A percentile compares a stretch with the other conserved stretches of the same genome.
phyloP scores from a whole-genome alignment of 2,888 invertebrate species.

The Eulithis testata region DNA sequence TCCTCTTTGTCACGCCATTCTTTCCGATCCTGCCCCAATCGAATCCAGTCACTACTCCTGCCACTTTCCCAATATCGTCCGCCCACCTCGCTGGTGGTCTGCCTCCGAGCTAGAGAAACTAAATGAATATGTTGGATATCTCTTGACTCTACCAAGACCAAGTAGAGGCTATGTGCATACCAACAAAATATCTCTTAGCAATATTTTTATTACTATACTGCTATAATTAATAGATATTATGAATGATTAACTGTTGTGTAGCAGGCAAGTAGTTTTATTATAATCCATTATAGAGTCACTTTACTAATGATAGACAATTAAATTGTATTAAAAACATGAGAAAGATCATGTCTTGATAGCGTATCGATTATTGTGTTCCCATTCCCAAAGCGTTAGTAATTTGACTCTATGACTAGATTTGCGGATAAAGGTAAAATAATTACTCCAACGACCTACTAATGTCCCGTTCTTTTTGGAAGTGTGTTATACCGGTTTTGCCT shows the following conservation, averaged over 20 bases:
- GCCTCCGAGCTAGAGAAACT: too few relatives aligned
- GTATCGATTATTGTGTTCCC: slow-evolving; percentile 22
- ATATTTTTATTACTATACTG: not conserved
- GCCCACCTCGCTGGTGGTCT: too few relatives aligned
- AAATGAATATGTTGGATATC: not conserved
- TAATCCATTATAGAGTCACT: not conserved
- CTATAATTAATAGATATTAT: not conserved
- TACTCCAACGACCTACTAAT: slow-evolving; percentile 39
- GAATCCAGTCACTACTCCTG: too few relatives aligned
- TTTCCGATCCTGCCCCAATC: too few relatives aligned
- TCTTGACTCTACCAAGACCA: too few relatives aligned
- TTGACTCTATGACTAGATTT: slow-evolving; percentile 33
- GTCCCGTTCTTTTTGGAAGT: slow-evolving; percentile 49
- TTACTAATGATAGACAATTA: not conserved
- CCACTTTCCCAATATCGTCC: too few relatives aligned
- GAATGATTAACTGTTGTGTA: not conserved
- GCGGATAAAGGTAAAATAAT: slow-evolving; percentile 36
- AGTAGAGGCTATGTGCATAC: not conserved
- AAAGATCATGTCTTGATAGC: slow-evolving; percentile 10
- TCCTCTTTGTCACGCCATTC: too few relatives aligned
- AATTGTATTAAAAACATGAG: not conserved
- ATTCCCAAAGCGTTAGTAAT: slow-evolving; percentile 30
- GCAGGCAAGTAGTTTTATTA: not conserved
- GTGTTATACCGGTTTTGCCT: slow-evolving; percentile 45
- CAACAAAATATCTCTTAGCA: not conserved